These are phyloP conservation scores for Drosophila paranaensis DNA, from an alignment of 2,888 invertebrate species.

Conservation along the genomic window DNA sequence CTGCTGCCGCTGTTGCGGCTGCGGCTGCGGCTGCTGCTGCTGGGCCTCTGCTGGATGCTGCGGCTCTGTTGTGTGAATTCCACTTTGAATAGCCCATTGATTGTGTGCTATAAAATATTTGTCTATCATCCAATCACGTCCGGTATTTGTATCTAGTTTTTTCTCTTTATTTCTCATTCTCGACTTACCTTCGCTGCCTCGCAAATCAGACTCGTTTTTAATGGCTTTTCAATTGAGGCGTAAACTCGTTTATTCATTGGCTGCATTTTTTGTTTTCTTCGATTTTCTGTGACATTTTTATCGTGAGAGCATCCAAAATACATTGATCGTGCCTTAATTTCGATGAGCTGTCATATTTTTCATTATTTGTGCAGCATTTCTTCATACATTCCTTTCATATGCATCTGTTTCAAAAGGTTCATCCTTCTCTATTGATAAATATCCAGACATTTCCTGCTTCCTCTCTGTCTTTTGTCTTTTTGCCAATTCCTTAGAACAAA, in stretches of 20 bases:
- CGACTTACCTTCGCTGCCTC: slow-evolving; percentile 12
- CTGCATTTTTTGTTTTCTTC: slow-evolving; percentile 15
- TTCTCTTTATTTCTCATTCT: slow-evolving; percentile 10
- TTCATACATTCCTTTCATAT: neutral
- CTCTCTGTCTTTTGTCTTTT: neutral
- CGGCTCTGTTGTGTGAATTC: slow-evolving; percentile 49
- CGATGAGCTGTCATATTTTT: slow-evolving; percentile 22
- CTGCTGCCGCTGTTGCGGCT: slow-evolving; percentile 26
- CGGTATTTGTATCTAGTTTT: slow-evolving; percentile 66
- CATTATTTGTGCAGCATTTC: neutral
- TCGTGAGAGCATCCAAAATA: slow-evolving; percentile 54
- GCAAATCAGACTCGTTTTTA: slow-evolving; percentile 67
- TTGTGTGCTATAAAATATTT: slow-evolving; percentile 72
- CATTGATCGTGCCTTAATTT: slow-evolving; percentile 21
- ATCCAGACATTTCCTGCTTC: neutral
- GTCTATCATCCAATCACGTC: slow-evolving; percentile 80
- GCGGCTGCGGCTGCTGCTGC: slow-evolving; percentile 26
- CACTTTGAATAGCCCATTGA: slow-evolving; percentile 74
- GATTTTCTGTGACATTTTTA: slow-evolving; percentile 53
- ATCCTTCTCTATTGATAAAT: neutral
- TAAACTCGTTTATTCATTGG: slow-evolving; percentile 63
- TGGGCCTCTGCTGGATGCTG: slow-evolving; percentile 48
- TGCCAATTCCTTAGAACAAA: neutral
- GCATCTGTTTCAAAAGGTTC: neutral
- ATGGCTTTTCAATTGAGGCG: slow-evolving; percentile 71